Evolutionary conservation across 30 jellyfish, hydroid and myxozoan genomes (phyloP).

Genomic region (Catostylus mosaicus): DNA sequence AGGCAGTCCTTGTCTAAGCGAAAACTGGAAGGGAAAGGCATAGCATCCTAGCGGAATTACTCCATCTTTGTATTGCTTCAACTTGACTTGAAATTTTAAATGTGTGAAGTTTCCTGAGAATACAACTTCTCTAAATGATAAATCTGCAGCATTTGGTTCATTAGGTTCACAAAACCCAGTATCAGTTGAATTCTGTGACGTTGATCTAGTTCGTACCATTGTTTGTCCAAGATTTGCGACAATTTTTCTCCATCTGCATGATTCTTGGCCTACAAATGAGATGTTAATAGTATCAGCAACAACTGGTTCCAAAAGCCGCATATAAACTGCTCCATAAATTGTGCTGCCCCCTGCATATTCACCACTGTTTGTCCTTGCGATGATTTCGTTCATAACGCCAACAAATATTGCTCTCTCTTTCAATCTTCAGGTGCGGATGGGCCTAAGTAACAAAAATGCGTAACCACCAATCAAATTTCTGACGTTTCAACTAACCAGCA

Average conservation of each 20-base stretch:
- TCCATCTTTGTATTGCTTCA: constrained; percentile 26
- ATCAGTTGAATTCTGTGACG: constrained; percentile 16
- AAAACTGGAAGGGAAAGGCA: constrained; percentile 57
- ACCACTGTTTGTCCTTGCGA: constrained; percentile 39
- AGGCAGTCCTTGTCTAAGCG: constrained; percentile 64
- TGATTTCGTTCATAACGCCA: constrained; percentile 59
- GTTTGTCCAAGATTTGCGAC: constrained; percentile 5
- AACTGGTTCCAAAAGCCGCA: constrained; percentile 46
- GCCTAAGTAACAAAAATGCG: no score
- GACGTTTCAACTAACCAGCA: no score
- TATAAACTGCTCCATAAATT: constrained; percentile 55
- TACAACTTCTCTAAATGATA: background rate
- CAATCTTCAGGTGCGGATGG: no score
- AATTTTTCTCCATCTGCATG: constrained; percentile 32
- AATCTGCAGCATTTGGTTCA: background rate
- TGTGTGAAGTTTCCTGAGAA: constrained; percentile 37
- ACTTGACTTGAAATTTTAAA: background rate
- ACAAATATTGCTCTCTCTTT: no score
- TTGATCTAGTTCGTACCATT: constrained; percentile 6
- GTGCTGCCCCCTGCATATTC: constrained; percentile 52
- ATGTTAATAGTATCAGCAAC: constrained; percentile 35
- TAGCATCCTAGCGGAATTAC: constrained; percentile 70
- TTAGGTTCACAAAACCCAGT: constrained; percentile 24
- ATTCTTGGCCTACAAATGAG: constrained; percentile 24
- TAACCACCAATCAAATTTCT: no score